Percentiles rank a stretch among this genome's conserved stretches.
phyloP scores from a whole-genome alignment of 2,113 vertebrate species.

The Psittacula cyanocephala region DNA sequence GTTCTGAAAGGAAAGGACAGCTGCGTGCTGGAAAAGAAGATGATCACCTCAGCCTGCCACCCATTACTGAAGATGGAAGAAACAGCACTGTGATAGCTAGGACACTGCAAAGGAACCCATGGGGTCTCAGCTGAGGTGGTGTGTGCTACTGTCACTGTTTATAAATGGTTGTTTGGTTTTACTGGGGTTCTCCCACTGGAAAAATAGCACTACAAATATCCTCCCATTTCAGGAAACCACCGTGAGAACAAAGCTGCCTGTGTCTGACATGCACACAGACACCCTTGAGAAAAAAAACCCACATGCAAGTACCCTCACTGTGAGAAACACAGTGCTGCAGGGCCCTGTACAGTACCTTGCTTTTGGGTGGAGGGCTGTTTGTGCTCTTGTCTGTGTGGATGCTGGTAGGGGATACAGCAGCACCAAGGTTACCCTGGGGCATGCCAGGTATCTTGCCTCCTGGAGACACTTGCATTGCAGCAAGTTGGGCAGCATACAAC shows the following conservation, averaged over 20 bases:
- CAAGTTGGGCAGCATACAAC: constrained; percentile 96
- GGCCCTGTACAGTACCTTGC: constrained; percentile 89
- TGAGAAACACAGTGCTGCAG: neutral
- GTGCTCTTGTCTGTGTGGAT: constrained; percentile 92
- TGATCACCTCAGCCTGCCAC: neutral
- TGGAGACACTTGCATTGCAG: constrained; percentile 97
- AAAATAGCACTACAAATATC: neutral
- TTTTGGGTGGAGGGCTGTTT: constrained; percentile 89
- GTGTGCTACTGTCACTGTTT: neutral
- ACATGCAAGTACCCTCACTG: neutral
- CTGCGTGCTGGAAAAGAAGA: neutral
- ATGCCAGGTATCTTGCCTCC: constrained; percentile 93
- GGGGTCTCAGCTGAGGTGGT: neutral
- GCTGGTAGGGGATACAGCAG: constrained; percentile 92
- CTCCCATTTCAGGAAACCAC: neutral
- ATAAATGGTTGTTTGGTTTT: neutral
- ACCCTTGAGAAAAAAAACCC: neutral
- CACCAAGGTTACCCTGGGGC: constrained; percentile 86
- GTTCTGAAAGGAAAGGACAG: neutral
- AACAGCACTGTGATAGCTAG: neutral
- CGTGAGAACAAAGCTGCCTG: neutral
- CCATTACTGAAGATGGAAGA: neutral
- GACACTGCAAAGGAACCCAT: neutral
- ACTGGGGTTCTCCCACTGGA: neutral
- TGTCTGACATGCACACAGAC: neutral